Percentiles rank a stretch among this genome's conserved stretches.
These are phyloP conservation scores for Aethes cnicana DNA, from an alignment of 2,888 invertebrate genomes.

Conservation along the genomic window DNA sequence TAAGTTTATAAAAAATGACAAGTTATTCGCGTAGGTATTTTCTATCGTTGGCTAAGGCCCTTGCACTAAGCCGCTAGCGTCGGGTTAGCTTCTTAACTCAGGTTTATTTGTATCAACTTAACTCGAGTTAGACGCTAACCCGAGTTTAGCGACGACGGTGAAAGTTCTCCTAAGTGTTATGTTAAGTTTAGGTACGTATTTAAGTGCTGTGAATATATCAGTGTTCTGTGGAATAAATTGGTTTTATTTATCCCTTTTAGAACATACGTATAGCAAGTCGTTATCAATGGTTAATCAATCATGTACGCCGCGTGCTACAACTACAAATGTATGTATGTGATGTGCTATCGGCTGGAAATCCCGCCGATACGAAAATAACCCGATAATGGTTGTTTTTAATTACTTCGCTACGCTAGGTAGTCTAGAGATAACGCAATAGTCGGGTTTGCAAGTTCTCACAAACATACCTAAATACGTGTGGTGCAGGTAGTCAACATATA, in stretches of 20 bases:
- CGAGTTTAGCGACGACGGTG: too few relatives aligned
- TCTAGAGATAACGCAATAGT: not conserved
- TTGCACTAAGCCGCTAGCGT: too few relatives aligned
- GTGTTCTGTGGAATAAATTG: conserved; percentile 36
- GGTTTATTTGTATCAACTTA: too few relatives aligned
- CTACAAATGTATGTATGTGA: not conserved
- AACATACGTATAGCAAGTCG: conserved; percentile 28
- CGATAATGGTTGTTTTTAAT: not conserved
- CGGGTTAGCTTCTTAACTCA: too few relatives aligned
- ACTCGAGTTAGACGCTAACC: too few relatives aligned
- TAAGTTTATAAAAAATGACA: conserved; percentile 48
- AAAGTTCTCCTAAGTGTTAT: too few relatives aligned
- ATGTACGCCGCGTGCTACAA: conserved; percentile 2
- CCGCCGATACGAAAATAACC: conserved; percentile 7
- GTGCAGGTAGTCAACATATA: too few relatives aligned
- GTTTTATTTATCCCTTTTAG: conserved; percentile 27
- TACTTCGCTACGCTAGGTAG: not conserved
- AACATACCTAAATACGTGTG: too few relatives aligned
- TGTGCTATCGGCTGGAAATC: conserved; percentile 3
- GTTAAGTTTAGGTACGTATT: conserved; percentile 58
- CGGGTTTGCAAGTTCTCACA: too few relatives aligned
- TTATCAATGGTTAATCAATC: conserved; percentile 8
- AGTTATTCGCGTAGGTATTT: conserved; percentile 40
- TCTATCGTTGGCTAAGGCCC: conserved; percentile 38
- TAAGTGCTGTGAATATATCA: conserved; percentile 53